Evolutionary conservation across 2,113 vertebrate genomes (phyloP).

Genomic region (Myrmecophaga tridactyla): DNA sequence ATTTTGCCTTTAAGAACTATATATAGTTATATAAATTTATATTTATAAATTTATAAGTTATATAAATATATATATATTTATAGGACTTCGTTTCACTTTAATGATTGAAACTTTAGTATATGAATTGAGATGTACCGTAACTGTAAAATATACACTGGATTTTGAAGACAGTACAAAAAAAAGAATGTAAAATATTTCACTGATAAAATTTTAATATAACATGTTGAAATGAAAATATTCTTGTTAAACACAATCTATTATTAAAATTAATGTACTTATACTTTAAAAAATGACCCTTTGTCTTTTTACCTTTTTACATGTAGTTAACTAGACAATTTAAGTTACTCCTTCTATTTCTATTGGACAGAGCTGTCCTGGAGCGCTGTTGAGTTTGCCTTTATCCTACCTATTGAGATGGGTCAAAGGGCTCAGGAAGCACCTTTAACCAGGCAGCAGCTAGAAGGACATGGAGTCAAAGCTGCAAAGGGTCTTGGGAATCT

Average conservation of each 20-base stretch:
- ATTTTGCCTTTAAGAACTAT: not conserved
- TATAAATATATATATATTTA: too few relatives aligned
- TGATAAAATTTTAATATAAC: too few relatives aligned
- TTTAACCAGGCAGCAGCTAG: not conserved
- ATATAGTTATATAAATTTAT: too few relatives aligned
- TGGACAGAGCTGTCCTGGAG: not conserved
- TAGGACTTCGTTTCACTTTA: not conserved
- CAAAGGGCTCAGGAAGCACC: not conserved
- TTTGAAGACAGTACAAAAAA: not conserved
- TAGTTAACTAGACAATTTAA: not conserved
- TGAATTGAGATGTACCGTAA: rapidly evolving
- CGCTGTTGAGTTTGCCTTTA: too few relatives aligned
- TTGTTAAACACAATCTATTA: rapidly evolving
- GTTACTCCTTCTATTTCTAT: not conserved
- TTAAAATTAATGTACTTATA: too few relatives aligned
- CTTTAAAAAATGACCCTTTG: not conserved
- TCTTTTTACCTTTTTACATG: not conserved
- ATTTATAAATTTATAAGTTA: too few relatives aligned
- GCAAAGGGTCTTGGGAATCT: not conserved
- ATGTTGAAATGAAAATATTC: not conserved
- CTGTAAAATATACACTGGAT: not conserved
- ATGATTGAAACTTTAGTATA: not conserved
- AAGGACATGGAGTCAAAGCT: not conserved
- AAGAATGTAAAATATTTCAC: not conserved
- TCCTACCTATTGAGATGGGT: not conserved